Conservation (phyloP, 1,140 invertebrate species). For the Nixonia krombeini region DNA sequence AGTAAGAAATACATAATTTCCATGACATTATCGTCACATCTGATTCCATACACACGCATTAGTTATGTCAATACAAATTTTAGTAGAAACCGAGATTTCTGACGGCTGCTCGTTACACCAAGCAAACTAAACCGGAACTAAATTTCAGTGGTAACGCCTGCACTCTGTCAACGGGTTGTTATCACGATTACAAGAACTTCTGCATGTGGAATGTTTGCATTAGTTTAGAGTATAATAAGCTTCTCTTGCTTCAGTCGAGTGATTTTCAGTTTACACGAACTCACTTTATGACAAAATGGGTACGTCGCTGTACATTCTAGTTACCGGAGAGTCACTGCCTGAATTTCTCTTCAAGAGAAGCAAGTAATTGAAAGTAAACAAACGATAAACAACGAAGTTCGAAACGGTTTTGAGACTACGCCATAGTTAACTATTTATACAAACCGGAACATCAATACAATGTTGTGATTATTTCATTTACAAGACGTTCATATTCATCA, state of each 20-base stretch:
- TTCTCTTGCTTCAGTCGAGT: not conserved
- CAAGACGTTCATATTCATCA: no score
- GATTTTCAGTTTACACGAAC: constrained; percentile 8
- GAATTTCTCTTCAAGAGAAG: not conserved
- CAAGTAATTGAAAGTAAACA: not conserved
- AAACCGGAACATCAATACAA: no score
- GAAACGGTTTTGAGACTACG: no score
- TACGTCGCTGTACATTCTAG: not conserved
- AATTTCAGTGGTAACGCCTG: constrained; percentile 11
- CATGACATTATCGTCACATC: not conserved
- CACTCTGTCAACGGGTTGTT: constrained; percentile 25
- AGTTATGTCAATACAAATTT: constrained; percentile 10
- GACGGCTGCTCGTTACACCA: constrained; percentile 11
- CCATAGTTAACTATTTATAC: no score
- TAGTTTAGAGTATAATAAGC: constrained; percentile 26
- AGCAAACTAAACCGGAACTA: constrained; percentile 29
- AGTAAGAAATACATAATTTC: not conserved
- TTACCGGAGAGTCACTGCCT: not conserved
- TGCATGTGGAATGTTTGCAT: constrained; percentile 23
- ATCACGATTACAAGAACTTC: constrained; percentile 29
- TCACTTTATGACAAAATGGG: constrained; percentile 3
- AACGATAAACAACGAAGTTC: no score
- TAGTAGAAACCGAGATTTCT: constrained; percentile 8
- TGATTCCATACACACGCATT: constrained; percentile 3
- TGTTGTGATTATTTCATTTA: no score